Percentiles rank a stretch among this genome's conserved stretches.
Evolutionary conservation across 2,113 vertebrate genomes (phyloP).

Genomic region (Psammodynastes pulverulentus): DNA sequence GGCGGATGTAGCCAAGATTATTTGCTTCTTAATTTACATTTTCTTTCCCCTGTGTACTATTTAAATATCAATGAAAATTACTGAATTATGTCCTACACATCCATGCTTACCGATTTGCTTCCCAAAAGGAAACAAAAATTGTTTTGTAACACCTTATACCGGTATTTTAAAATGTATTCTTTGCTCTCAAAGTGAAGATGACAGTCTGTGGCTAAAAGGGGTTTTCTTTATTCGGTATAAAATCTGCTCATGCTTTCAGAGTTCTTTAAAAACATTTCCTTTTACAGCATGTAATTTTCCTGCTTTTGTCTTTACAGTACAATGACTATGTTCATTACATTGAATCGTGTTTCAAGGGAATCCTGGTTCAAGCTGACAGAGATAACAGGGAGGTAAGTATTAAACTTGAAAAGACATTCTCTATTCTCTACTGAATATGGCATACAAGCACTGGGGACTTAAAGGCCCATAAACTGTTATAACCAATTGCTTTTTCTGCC

Average conservation of each 20-base stretch:
- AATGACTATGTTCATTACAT: constrained; percentile 91
- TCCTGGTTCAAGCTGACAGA: constrained; percentile 89
- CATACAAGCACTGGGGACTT: fast-evolving
- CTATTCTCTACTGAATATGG: not conserved
- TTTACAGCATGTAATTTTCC: not conserved
- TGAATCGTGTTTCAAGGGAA: constrained; percentile 94
- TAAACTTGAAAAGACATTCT: not conserved
- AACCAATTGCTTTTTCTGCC: not conserved
- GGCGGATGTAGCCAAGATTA: not conserved
- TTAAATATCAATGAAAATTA: not conserved
- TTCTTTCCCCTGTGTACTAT: not conserved
- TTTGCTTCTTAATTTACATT: not conserved
- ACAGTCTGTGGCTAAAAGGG: not conserved
- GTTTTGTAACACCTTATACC: not conserved
- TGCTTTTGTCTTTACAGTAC: constrained; percentile 73
- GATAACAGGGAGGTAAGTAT: constrained; percentile 92
- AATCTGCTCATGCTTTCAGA: not conserved
- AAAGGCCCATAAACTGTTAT: not conserved
- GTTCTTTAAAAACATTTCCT: not conserved
- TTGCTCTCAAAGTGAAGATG: not conserved
- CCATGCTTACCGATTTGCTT: not conserved
- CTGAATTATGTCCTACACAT: not conserved
- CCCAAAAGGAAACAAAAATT: not conserved
- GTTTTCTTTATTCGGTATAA: not conserved
- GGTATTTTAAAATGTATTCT: not conserved